Base-by-base conservation (phyloP, 2,113 vertebrate genomes). In the Ceratotherium simum region DNA sequence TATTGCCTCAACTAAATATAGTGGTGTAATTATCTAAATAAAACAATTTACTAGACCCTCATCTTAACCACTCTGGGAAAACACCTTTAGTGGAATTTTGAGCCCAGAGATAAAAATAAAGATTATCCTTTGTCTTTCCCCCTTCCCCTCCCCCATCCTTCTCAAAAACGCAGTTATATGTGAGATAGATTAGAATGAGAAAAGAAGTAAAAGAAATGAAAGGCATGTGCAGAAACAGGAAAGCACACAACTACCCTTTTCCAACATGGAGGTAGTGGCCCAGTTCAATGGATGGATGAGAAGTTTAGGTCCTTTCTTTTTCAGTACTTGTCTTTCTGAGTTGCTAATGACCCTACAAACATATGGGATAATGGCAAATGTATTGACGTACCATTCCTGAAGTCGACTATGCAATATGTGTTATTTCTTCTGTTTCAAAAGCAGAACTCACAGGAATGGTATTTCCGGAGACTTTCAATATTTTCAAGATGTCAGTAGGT, bases 11-110 rank as follows among this genome's bases (percentile, higher is more conserved):
- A 54, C 56, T 25, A 96, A 91, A 67, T 85, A n/a, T 27, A n/a
- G 27, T 31, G 70, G 48, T 54, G n/a, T 12, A 73, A 31, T 88
- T 31, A 76, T 85, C 82, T 91, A 73, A 81, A 65, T 94, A 56
- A 70, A 83, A 56, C 31, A 91, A 67, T 90, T 95, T 82, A 78
- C 12, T 36, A 23, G 14, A 48, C 4, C 39, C 25, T 89, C 39
- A 18, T 70, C 29, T 54, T 64, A 95, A n/a, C 17, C 6, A 3
- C 36, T 83, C 36, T 58, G 17, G 13, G 48, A 91, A 46, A 73
- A 73, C 29, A 75, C 54, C 33, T 36, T 65, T 27, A 46, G 70
- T 39, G 36, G 25, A 60, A 79, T 62, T 94, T 56, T 86, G 46
- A 82, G 23, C 23, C 27, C 16, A 82, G 29, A 78, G 25, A 69